Conservation (phyloP, 2,113 vertebrate genomes). For the Pluvialis apricaria region DNA sequence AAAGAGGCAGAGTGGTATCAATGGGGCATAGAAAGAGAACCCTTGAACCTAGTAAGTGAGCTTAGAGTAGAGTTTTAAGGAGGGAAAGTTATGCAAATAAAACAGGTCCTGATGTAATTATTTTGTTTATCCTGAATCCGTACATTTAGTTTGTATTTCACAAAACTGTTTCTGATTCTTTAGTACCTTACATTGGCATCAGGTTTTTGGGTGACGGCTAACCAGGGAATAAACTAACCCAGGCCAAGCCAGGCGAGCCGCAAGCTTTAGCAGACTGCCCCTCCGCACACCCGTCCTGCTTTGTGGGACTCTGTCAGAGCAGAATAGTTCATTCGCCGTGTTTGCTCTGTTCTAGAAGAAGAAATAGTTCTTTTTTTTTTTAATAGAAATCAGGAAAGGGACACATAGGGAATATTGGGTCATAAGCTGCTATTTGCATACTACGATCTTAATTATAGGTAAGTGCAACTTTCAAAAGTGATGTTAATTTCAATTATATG, state of each 20-base stretch:
- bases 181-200: not conserved
- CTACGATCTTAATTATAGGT: conserved; percentile 31
- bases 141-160: not conserved
- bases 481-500: conserved; percentile 32
- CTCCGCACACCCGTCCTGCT: not conserved
- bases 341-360: not conserved
- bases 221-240: not conserved
- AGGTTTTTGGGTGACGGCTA: not conserved
- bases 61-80: not conserved
- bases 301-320: not conserved
- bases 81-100: not conserved
- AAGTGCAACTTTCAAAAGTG: conserved; percentile 14
- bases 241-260: not conserved
- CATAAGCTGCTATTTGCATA: not conserved
- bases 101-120: not conserved
- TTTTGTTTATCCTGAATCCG: not conserved
- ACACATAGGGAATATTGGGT: not conserved
- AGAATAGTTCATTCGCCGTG: not conserved
- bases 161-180: not conserved
- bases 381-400: not conserved
- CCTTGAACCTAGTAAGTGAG: not conserved
- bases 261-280: not conserved
- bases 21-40: not conserved
- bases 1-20: not conserved
- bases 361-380: not conserved